A percentile compares a stretch with the other conserved stretches of the same genome.
Conservation (phyloP, 2,113 vertebrate genomes). For the Brienomyrus longianalis region DNA sequence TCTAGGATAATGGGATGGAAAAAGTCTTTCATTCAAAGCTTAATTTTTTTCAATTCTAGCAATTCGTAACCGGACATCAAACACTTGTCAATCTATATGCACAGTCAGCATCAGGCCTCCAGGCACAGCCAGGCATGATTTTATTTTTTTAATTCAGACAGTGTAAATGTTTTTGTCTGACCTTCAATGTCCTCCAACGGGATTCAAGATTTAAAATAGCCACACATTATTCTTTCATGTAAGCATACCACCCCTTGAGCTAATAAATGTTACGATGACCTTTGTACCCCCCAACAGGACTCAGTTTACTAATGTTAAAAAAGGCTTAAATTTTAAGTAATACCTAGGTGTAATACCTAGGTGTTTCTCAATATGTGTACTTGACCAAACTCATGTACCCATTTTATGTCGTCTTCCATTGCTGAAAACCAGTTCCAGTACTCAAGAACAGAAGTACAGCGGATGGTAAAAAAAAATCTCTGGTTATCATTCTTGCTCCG, state of each 20-base stretch:
- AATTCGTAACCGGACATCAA: background rate
- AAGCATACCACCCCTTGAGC: background rate
- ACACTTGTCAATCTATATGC: background rate
- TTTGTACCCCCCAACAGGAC: background rate
- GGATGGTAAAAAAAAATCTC: background rate
- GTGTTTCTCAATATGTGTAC: background rate
- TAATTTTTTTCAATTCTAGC: background rate
- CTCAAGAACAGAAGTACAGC: background rate
- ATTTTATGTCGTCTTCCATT: background rate
- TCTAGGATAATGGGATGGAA: background rate
- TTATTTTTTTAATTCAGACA: background rate
- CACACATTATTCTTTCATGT: constrained; percentile 5
- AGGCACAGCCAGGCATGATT: background rate
- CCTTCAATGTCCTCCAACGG: background rate
- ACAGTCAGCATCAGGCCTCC: background rate
- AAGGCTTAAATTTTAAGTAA: background rate
- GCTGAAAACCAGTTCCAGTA: background rate
- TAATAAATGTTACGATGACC: constrained; percentile 3
- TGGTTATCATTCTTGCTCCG: background rate
- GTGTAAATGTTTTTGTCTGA: background rate
- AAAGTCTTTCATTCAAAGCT: background rate
- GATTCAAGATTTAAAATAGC: background rate
- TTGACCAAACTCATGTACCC: background rate
- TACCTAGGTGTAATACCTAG: background rate
- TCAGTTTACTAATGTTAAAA: background rate